Base-by-base conservation (phyloP, 2,113 vertebrate genomes). In the Petaurus breviceps region DNA sequence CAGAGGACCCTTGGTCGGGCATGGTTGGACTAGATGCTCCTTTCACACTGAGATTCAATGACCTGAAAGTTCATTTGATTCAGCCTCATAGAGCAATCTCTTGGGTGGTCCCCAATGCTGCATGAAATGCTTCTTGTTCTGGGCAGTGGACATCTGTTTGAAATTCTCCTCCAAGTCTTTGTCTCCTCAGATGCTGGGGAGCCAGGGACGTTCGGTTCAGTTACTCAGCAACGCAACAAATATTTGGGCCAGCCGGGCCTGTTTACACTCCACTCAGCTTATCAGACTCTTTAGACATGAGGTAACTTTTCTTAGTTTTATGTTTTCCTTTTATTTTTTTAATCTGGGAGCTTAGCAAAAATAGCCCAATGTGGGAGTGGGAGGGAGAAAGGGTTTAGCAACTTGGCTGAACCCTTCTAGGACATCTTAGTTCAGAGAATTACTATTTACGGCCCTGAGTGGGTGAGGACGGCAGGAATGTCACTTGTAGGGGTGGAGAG, bases 161-260 rank as follows among this genome's bases (percentile, higher is more conserved):
- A 97, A 96, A 84, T 96, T 97, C 97, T 92, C 95, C 95, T 97
- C 97, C 90, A 51, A 94, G 97, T 92, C 91, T 96, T 96, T 51
- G 47, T 96, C 95, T 98, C 96, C 94, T 57, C 94, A 97, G 97
- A 98, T 97, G 96, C 96, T 97, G 94, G 96, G 55, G 97, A 94
- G 92, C 96, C 96, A 96, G 96, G 96, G 95, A 95, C 53, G 37
- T 94, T 98, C 98, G 97, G 94, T 3, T 0, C 92, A 96, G 98
- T 98, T 98, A 98, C 98, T 98, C 95, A 54, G 98, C 98, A 98
- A 98, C 95, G 2, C 0, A 92, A 94, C 97, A 98, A 98, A 98
- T 98, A 98, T 98, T 98, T 98, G 97, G 97, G 98, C 97, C 98
- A 97, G 95, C 92, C 93, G 96, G 98, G 96, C 96, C 95, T 97